These are phyloP conservation scores for Lasioglossum calceatum DNA, from an alignment of 2,888 invertebrate species.

Conservation along the genomic window DNA sequence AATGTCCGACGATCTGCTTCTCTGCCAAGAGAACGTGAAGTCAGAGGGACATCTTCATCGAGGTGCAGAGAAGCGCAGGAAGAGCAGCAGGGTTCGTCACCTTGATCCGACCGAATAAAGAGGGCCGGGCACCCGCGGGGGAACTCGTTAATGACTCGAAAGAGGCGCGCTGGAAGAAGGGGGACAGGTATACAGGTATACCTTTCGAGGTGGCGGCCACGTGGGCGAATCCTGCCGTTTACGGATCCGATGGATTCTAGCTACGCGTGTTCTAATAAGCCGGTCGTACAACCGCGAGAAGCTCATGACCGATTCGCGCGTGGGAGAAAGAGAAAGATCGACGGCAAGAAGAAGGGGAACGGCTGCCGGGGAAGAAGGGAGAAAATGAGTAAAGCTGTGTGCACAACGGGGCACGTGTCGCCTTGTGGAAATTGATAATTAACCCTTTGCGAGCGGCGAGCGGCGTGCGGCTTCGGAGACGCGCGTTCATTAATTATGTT, in stretches of 20 bases:
- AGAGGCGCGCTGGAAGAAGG: slow-evolving; percentile 62
- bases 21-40: neutral
- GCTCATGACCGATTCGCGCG: slow-evolving; percentile 66
- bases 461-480: neutral
- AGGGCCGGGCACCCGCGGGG: slow-evolving; percentile 39
- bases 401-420: neutral
- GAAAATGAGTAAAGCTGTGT: slow-evolving; percentile 10
- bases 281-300: slow-evolving; percentile 24
- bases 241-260: slow-evolving; percentile 64
- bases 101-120: slow-evolving; percentile 58
- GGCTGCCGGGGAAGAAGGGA: neutral
- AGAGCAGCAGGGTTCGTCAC: slow-evolving; percentile 44
- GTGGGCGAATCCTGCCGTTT: slow-evolving; percentile 75
- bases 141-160: slow-evolving; percentile 73
- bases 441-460: neutral
- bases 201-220: slow-evolving; percentile 63
- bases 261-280: slow-evolving; percentile 72
- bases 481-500: neutral
- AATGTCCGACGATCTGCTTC: neutral
- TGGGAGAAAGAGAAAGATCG: slow-evolving; percentile 59
- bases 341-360: neutral
- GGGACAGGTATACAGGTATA: slow-evolving; percentile 60
- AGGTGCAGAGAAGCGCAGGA: slow-evolving; percentile 37
- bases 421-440: neutral
- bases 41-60: slow-evolving; percentile 41